Conservation (phyloP, 2,797 vertebrate genomes). For the Diglossa cyanea region DNA sequence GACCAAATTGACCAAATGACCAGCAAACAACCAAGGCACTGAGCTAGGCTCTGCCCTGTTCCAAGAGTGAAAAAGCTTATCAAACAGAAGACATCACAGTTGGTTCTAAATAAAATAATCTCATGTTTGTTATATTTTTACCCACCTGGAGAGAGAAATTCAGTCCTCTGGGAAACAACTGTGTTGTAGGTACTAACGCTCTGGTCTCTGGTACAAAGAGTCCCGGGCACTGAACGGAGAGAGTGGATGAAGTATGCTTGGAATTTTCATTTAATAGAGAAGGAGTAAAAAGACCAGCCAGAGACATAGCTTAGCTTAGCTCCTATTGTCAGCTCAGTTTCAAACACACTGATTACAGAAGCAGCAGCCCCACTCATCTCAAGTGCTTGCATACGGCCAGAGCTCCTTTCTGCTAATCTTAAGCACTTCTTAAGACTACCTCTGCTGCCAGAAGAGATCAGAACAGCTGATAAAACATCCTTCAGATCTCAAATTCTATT, state of each 20-base stretch:
- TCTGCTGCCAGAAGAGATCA: neutral
- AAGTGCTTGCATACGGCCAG: neutral
- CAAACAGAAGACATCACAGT: neutral
- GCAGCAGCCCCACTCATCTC: neutral
- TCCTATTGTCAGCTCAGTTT: neutral
- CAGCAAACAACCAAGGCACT: accelerated
- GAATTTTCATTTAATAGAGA: neutral
- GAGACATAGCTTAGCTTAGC: neutral
- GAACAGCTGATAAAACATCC: neutral
- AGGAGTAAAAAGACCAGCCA: neutral
- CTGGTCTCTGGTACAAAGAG: neutral
- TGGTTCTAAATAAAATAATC: neutral
- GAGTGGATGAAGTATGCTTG: neutral
- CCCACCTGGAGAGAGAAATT: neutral
- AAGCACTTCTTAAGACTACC: constrained; percentile 1
- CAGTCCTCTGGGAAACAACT: neutral
- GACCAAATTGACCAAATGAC: neutral
- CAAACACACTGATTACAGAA: constrained; percentile 1
- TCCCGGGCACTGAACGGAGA: neutral
- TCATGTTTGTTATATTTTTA: neutral
- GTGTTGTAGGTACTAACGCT: neutral
- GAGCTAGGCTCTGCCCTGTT: neutral
- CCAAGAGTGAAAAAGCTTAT: neutral
- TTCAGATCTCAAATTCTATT: constrained; percentile 1
- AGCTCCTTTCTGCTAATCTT: neutral